Percentiles rank a stretch among this genome's conserved stretches.
Conservation (phyloP, 1,140 invertebrate species). For the Battus philenor region DNA sequence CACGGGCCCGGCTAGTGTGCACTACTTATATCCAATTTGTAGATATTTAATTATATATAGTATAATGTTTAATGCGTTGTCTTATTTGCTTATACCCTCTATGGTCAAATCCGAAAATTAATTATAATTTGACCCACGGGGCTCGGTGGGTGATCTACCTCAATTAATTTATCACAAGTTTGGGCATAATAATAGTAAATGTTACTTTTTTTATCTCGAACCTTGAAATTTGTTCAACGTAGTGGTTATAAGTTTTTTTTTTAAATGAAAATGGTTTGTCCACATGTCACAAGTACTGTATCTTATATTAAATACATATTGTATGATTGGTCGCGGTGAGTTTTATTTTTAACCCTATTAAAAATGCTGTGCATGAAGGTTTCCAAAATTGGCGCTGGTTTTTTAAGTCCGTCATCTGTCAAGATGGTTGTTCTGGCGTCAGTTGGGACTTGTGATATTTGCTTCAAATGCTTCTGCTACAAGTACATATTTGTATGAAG, state of each 20-base stretch:
- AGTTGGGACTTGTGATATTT: too few species aligned
- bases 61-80: slow-evolving; percentile 70
- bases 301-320: slow-evolving; percentile 76
- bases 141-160: slow-evolving; percentile 63
- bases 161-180: slow-evolving; percentile 74
- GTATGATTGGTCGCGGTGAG: slow-evolving; percentile 66
- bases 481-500: too few species aligned
- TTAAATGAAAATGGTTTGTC: slow-evolving; percentile 66
- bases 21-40: slow-evolving; percentile 71
- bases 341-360: too few species aligned
- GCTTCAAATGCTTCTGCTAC: too few species aligned
- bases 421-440: too few species aligned
- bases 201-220: slow-evolving; percentile 48
- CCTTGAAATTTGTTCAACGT: slow-evolving; percentile 63
- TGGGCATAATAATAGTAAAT: slow-evolving; percentile 67
- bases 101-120: slow-evolving; percentile 55
- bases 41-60: slow-evolving; percentile 75
- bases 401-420: too few species aligned
- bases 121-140: slow-evolving; percentile 62
- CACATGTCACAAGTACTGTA: slow-evolving; percentile 73
- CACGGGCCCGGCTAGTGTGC: slow-evolving; percentile 57
- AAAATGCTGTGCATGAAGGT: too few species aligned
- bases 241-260: slow-evolving; percentile 60
- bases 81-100: slow-evolving; percentile 61
- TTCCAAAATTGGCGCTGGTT: too few species aligned